Evolutionary conservation across 2,888 invertebrate species (phyloP).

Genomic region (Tachina fera): DNA sequence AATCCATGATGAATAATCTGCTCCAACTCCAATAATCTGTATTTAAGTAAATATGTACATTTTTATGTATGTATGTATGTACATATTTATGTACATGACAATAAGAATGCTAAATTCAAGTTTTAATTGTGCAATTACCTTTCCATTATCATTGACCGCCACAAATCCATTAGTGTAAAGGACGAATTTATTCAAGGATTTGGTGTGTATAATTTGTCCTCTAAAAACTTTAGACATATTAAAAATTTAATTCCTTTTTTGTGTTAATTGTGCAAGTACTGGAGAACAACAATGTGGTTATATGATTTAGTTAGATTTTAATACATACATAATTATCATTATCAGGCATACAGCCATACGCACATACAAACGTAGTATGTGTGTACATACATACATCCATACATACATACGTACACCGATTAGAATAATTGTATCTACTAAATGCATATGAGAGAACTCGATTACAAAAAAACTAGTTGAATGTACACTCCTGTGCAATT

Average conservation of each 20-base stretch:
- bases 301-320: not conserved
- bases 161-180: constrained; percentile 84
- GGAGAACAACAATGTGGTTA: not conserved
- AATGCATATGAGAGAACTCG: too few species aligned
- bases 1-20: constrained; percentile 77
- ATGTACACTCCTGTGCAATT: too few species aligned
- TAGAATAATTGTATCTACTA: too few species aligned
- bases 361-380: too few species aligned
- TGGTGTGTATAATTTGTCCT: constrained; percentile 82
- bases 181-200: constrained; percentile 81
- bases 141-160: constrained; percentile 84
- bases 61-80: not conserved
- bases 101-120: not conserved
- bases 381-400: too few species aligned
- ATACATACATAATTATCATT: not conserved
- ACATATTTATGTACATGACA: not conserved
- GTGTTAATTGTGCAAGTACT: not conserved
- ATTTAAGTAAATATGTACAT: too few species aligned
- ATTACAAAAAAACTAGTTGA: too few species aligned
- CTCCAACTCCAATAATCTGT: constrained; percentile 83
- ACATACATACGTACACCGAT: too few species aligned
- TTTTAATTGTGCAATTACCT: constrained; percentile 81
- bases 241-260: not conserved
- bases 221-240: constrained; percentile 79
- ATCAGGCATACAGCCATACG: not conserved